Percentiles rank a stretch among this genome's conserved stretches.
These are phyloP conservation scores for Diadegma fenestrale DNA, from an alignment of 2,888 invertebrate species.

Conservation along the genomic window DNA sequence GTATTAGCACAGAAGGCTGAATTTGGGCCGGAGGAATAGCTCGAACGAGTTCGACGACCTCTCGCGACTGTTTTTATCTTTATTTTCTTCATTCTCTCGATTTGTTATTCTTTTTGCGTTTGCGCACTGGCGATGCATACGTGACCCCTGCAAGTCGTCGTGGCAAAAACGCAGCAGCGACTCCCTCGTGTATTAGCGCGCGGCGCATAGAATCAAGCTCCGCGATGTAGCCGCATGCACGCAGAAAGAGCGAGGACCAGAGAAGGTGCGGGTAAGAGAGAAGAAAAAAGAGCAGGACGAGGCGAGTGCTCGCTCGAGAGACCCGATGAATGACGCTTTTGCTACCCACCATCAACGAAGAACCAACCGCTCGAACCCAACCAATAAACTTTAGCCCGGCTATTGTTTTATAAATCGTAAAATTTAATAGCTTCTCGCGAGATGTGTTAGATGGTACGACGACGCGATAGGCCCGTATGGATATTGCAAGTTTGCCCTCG, in stretches of 20 bases:
- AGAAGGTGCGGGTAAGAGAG: conserved; percentile 8
- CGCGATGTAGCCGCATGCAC: conserved; percentile 40
- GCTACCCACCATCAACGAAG: conserved; percentile 58
- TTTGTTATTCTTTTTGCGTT: conserved; percentile 21
- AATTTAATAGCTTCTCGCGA: conserved; percentile 74
- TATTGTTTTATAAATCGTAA: conserved; percentile 77
- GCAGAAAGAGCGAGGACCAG: conserved; percentile 15
- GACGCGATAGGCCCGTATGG: conserved; percentile 48
- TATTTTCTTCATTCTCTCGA: conserved; percentile 46
- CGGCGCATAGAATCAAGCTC: conserved; percentile 53
- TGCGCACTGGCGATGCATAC: conserved; percentile 62
- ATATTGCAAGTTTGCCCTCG: conserved; percentile 49
- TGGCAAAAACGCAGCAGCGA: conserved; percentile 26
- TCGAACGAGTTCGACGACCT: conserved; percentile 70
- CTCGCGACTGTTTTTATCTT: conserved; percentile 22
- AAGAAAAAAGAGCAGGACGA: conserved; percentile 4
- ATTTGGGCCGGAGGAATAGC: conserved; percentile 44
- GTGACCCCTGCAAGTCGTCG: conserved; percentile 68
- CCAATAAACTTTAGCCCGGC: conserved; percentile 73
- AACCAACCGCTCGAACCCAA: conserved; percentile 56
- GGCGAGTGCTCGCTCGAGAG: conserved; percentile 34
- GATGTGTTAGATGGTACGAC: conserved; percentile 68
- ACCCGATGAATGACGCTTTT: conserved; percentile 64
- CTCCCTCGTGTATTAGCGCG: conserved; percentile 44
- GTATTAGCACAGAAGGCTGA: conserved; percentile 28